Evolutionary conservation across 2,888 invertebrate genomes (phyloP).

Genomic region (Choreutis nemorana): DNA sequence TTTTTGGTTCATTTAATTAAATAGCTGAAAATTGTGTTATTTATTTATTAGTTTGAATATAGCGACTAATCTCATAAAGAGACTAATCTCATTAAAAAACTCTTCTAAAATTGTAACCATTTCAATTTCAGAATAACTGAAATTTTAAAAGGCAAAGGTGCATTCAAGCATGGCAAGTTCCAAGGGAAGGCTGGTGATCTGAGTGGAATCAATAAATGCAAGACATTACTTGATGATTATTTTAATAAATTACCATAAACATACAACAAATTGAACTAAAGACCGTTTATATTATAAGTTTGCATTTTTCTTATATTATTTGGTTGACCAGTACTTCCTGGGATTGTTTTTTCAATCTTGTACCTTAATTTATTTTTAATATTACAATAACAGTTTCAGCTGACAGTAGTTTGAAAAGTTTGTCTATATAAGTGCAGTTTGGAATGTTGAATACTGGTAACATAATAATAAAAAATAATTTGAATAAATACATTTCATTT

Average conservation of each 20-base stretch:
- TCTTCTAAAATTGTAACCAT: neutral
- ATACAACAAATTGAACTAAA: neutral
- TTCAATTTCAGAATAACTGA: constrained; percentile 66
- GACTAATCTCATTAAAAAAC: neutral
- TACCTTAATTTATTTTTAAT: too few relatives aligned
- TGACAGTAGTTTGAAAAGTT: too few relatives aligned
- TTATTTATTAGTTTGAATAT: too few relatives aligned
- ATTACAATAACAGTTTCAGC: too few relatives aligned
- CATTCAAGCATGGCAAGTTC: constrained; percentile 74
- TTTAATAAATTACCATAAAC: constrained; percentile 35
- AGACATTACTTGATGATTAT: constrained; percentile 65
- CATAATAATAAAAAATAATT: neutral
- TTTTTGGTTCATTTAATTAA: neutral
- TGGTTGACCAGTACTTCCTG: too few relatives aligned
- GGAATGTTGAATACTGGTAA: too few relatives aligned
- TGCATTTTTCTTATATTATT: too few relatives aligned
- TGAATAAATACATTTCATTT: neutral
- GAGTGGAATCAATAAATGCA: constrained; percentile 70
- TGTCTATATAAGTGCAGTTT: too few relatives aligned
- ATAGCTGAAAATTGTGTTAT: neutral
- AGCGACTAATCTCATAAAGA: too few relatives aligned
- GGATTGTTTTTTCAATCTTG: too few relatives aligned
- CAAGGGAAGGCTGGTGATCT: constrained; percentile 81
- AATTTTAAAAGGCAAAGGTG: constrained; percentile 79
- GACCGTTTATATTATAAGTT: too few relatives aligned